These are phyloP conservation scores for Cochlearius cochlearius DNA, from an alignment of 2,113 vertebrate genomes.

Conservation along the genomic window DNA sequence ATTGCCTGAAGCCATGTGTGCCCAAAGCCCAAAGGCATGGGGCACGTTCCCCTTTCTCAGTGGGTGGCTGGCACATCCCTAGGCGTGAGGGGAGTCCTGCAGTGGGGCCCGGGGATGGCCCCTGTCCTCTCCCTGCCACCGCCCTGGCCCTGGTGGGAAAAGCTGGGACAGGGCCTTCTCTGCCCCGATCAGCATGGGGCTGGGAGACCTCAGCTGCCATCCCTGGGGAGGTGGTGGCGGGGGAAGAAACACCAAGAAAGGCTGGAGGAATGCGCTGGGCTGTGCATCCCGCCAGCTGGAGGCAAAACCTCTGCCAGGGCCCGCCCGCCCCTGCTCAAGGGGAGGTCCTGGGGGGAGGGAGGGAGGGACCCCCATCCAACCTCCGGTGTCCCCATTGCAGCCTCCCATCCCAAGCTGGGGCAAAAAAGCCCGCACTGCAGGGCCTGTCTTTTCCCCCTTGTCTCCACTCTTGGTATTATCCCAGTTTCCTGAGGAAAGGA, in stretches of 20 bases:
- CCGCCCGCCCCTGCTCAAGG: rapidly evolving
- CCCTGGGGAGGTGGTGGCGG: background rate
- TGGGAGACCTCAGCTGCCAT: background rate
- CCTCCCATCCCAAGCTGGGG: background rate
- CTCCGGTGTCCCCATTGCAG: rapidly evolving
- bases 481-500: rapidly evolving
- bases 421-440: rapidly evolving
- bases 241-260: background rate
- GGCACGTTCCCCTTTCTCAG: rapidly evolving
- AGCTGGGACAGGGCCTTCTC: background rate
- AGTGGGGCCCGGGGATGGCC: background rate
- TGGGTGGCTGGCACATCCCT: background rate
- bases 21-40: rapidly evolving
- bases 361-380: background rate
- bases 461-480: rapidly evolving
- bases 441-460: background rate
- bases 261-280: background rate
- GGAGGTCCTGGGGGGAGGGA: background rate
- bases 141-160: background rate
- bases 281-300: background rate
- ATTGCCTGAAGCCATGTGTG: rapidly evolving
- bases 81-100: rapidly evolving
- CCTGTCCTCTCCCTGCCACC: background rate
- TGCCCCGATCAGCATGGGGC: background rate
- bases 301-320: background rate